A percentile compares a stretch with the other conserved stretches of the same genome.
phyloP scores from a whole-genome alignment of 2,113 vertebrate species.

The Butorides virescens region DNA sequence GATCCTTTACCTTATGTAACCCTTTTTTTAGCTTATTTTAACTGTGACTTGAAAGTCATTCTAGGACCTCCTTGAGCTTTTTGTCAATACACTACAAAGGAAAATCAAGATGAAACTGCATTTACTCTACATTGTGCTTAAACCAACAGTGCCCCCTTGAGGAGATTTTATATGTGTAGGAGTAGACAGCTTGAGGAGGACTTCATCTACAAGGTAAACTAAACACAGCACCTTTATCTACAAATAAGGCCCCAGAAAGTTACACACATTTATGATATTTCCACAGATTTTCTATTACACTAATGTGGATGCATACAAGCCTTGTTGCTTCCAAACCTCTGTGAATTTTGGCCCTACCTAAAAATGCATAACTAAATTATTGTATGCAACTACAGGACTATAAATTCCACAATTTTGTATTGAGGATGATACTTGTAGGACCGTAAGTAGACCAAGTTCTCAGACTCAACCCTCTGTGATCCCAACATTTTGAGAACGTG shows the following conservation, averaged over 20 bases:
- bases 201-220: neutral
- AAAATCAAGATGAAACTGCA: neutral
- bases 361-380: neutral
- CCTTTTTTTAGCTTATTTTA: neutral
- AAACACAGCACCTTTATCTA: neutral
- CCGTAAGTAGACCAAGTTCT: neutral
- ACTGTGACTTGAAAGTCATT: neutral
- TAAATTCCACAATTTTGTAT: neutral
- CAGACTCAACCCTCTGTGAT: neutral
- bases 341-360: neutral
- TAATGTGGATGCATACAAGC: neutral
- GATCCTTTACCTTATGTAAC: neutral
- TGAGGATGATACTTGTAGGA: neutral
- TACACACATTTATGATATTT: neutral
- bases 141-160: slow-evolving; percentile 44
- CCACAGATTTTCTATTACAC: neutral
- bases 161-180: neutral
- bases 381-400: neutral
- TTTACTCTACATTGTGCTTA: neutral
- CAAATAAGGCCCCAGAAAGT: neutral
- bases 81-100: neutral
- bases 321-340: neutral
- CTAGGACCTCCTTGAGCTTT: neutral
- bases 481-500: neutral
- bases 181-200: neutral